phyloP scores from a whole-genome alignment of 2,888 invertebrate genomes.

The Monoplex corrugatus region DNA sequence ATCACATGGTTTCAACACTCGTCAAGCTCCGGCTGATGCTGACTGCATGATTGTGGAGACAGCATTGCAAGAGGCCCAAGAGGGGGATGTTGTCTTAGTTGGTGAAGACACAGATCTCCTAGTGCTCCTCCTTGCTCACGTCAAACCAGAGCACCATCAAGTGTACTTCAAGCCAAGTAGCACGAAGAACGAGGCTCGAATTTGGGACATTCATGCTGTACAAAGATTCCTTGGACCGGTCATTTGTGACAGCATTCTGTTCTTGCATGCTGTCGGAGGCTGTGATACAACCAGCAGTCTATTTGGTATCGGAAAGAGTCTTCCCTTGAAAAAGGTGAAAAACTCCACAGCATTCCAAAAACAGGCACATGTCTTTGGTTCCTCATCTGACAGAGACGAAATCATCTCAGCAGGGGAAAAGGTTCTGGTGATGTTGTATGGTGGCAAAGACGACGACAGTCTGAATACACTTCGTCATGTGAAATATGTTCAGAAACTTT shows the following conservation, averaged over 20 bases:
- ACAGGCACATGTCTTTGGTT: neutral
- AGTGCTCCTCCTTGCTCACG: slow-evolving; percentile 17
- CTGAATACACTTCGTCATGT: neutral
- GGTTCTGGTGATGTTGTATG: neutral
- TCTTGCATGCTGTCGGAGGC: neutral
- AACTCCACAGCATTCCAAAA: neutral
- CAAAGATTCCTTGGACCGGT: neutral
- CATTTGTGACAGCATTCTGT: neutral
- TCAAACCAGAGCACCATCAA: neutral
- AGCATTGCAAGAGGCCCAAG: slow-evolving; percentile 53
- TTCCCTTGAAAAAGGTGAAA: neutral
- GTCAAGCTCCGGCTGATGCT: slow-evolving; percentile 64
- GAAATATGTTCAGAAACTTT: slow-evolving; percentile 3
- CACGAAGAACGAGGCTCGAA: neutral
- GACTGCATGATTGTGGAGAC: slow-evolving; percentile 65
- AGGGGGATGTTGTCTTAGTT: slow-evolving; percentile 39
- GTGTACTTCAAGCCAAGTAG: neutral
- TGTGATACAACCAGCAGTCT: neutral
- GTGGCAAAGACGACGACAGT: neutral
- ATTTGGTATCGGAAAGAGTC: neutral
- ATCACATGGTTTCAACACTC: slow-evolving; percentile 45
- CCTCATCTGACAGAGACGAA: neutral
- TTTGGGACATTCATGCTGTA: neutral
- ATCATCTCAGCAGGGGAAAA: neutral
- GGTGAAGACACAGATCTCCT: slow-evolving; percentile 61